Percentiles rank a stretch among this genome's conserved stretches.
These are phyloP conservation scores for Dromas ardeola DNA, from an alignment of 2,113 vertebrate species.

Conservation along the genomic window DNA sequence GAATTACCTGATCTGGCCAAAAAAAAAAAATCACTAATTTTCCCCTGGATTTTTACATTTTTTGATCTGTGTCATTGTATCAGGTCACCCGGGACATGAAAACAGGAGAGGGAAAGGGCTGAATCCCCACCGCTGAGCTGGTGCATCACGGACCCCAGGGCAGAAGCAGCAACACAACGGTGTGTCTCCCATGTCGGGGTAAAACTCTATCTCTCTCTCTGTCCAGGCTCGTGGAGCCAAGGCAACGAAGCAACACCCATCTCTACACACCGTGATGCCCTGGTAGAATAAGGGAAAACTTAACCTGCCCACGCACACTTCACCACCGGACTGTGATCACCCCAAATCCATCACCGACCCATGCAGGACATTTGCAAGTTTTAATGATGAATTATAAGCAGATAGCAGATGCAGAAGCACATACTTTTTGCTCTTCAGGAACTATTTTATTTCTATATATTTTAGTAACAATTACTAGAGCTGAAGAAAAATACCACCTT, in stretches of 20 bases:
- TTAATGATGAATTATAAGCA: neutral
- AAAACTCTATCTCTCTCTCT: neutral
- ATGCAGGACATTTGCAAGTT: neutral
- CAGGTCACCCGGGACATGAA: neutral
- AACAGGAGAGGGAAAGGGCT: neutral
- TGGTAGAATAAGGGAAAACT: neutral
- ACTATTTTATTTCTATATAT: neutral
- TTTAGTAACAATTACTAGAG: neutral
- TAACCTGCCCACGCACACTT: neutral
- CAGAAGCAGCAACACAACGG: neutral
- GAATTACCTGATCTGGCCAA: neutral
- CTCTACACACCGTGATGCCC: neutral
- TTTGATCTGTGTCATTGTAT: neutral
- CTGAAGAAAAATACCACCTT: neutral
- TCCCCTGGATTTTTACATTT: neutral
- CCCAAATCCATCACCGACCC: neutral
- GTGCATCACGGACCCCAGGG: neutral
- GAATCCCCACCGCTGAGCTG: neutral
- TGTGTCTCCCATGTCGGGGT: fast-evolving
- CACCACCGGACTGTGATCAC: neutral
- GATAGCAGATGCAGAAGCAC: neutral
- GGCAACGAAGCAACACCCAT: neutral
- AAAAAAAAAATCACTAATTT: neutral
- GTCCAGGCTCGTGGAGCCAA: neutral
- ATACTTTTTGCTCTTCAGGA: neutral